A percentile compares a stretch with the other conserved stretches of the same genome.
Evolutionary conservation across 2,113 vertebrate species (phyloP).

Genomic region (Hipposideros armiger): DNA sequence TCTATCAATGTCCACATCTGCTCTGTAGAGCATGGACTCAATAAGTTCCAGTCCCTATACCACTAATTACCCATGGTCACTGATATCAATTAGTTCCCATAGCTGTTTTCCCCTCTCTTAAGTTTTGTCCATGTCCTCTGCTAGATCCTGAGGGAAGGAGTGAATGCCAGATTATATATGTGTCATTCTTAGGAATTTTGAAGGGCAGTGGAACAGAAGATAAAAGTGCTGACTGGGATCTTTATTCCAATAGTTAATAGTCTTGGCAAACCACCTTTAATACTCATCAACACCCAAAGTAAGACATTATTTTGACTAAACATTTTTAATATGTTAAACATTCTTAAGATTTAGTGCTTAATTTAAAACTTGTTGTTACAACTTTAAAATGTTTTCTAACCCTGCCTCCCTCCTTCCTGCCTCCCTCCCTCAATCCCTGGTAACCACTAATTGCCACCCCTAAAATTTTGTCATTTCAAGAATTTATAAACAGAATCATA

Average conservation of each 20-base stretch:
- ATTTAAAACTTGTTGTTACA: conserved; percentile 42
- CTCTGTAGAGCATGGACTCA: not conserved
- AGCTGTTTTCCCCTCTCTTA: not conserved
- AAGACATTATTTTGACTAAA: conserved; percentile 40
- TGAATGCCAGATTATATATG: not conserved
- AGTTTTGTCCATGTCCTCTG: not conserved
- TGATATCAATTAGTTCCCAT: not conserved
- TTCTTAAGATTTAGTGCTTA: conserved; percentile 13
- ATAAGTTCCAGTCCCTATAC: not conserved
- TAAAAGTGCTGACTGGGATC: not conserved
- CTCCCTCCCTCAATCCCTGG: not conserved
- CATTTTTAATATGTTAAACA: conserved; percentile 30
- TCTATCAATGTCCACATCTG: not conserved
- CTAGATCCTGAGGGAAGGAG: not conserved
- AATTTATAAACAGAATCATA: conserved; percentile 11
- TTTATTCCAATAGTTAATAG: not conserved
- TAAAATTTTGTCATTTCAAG: not conserved
- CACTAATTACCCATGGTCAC: not conserved
- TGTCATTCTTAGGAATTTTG: not conserved
- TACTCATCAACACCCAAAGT: not conserved
- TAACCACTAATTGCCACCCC: not conserved
- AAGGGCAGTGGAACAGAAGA: conserved; percentile 5
- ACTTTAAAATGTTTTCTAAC: conserved; percentile 13
- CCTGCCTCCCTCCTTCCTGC: not conserved
- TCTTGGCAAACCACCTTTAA: not conserved